Evolutionary conservation across 2,888 invertebrate species (phyloP).

Genomic region (Plagodis pulveraria): DNA sequence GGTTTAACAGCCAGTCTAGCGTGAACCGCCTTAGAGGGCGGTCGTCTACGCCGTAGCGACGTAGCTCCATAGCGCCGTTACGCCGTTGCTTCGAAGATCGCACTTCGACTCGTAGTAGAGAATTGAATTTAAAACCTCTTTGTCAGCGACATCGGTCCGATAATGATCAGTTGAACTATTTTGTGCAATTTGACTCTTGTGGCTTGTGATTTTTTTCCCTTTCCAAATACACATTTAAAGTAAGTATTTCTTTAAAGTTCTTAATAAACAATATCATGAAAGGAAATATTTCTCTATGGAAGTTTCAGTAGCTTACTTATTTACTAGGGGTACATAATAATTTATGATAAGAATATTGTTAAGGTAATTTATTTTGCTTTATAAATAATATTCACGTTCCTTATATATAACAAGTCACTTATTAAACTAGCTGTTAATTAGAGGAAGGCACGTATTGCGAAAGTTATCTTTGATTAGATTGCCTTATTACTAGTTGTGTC

Average conservation of each 20-base stretch:
- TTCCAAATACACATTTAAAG: slow-evolving; percentile 7
- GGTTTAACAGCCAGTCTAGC: slow-evolving; percentile 56
- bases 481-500: not conserved
- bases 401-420: too few relatives aligned
- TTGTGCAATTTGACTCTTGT: slow-evolving; percentile 24
- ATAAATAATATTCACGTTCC: too few relatives aligned
- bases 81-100: slow-evolving; percentile 34
- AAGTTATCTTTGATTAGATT: not conserved
- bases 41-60: slow-evolving; percentile 65
- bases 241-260: slow-evolving; percentile 4
- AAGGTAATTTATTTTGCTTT: too few relatives aligned
- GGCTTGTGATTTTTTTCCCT: slow-evolving; percentile 14
- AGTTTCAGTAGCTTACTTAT: too few relatives aligned
- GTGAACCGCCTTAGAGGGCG: slow-evolving; percentile 49
- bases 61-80: slow-evolving; percentile 38
- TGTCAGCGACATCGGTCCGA: slow-evolving; percentile 31
- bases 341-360: too few relatives aligned
- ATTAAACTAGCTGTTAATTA: too few relatives aligned
- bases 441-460: too few relatives aligned
- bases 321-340: too few relatives aligned
- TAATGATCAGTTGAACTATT: slow-evolving; percentile 25
- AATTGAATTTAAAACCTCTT: slow-evolving; percentile 45
- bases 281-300: too few relatives aligned
- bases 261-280: too few relatives aligned
- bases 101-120: slow-evolving; percentile 37